Conservation (phyloP, 2,888 invertebrate species). For the Gasteruption jaculator region DNA sequence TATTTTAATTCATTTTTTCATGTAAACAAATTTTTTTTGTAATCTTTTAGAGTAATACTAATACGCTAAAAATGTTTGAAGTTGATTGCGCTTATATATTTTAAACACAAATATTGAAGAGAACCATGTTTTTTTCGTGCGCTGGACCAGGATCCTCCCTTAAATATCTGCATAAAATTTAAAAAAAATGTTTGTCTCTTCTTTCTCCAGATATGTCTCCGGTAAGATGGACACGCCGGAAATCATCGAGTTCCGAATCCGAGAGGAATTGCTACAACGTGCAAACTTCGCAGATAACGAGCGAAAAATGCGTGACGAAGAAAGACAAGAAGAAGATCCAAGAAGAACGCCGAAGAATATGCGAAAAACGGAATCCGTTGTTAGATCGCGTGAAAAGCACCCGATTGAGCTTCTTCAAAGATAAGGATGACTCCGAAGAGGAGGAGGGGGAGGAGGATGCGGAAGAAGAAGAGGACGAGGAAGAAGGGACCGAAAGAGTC, state of each 20-base stretch:
- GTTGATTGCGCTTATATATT: too few species aligned
- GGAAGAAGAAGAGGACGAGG: slow-evolving; percentile 12
- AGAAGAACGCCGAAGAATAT: slow-evolving; percentile 46
- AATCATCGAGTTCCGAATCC: slow-evolving; percentile 61
- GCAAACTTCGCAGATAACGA: slow-evolving; percentile 52
- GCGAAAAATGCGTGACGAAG: slow-evolving; percentile 54
- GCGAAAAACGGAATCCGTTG: slow-evolving; percentile 67
- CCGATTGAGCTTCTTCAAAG: slow-evolving; percentile 62
- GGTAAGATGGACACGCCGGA: slow-evolving; percentile 60
- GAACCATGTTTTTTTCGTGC: too few species aligned
- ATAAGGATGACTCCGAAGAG: slow-evolving; percentile 30
- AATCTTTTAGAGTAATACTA: too few species aligned
- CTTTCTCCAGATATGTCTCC: slow-evolving; percentile 62
- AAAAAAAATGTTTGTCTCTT: too few species aligned
- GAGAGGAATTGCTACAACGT: slow-evolving; percentile 68
- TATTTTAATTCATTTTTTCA: too few species aligned
- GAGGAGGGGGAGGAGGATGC: slow-evolving; percentile 25
- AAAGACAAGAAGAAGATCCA: slow-evolving; percentile 57
- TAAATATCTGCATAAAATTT: too few species aligned
- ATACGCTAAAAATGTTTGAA: too few species aligned
- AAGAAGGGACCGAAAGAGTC: slow-evolving; percentile 17
- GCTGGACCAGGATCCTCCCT: too few species aligned
- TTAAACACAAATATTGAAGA: too few species aligned
- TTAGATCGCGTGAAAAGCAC: slow-evolving; percentile 70
- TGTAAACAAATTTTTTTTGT: too few species aligned